Conservation (phyloP, 2,888 invertebrate genomes). For the Perdita meconis region DNA sequence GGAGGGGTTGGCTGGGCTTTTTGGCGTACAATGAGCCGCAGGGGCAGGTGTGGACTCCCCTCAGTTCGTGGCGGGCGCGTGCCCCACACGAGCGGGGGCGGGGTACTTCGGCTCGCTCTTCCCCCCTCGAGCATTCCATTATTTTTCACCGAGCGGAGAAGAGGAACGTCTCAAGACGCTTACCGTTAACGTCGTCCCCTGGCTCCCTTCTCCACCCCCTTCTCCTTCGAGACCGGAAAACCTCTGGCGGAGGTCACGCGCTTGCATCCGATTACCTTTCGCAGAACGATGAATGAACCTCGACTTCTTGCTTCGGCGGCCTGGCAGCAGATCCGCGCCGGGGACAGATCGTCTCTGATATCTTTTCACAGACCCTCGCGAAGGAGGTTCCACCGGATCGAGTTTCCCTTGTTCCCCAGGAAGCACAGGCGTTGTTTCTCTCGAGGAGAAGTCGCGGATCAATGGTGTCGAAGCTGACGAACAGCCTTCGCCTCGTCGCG, state of each 20-base stretch:
- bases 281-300: slow-evolving; percentile 47
- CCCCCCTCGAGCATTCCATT: slow-evolving; percentile 41
- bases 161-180: slow-evolving; percentile 59
- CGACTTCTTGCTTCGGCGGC: slow-evolving; percentile 67
- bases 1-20: slow-evolving; percentile 72
- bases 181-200: slow-evolving; percentile 23
- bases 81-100: slow-evolving; percentile 84
- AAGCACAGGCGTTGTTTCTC: slow-evolving; percentile 37
- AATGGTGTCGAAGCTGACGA: slow-evolving; percentile 23
- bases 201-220: no score
- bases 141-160: slow-evolving; percentile 57
- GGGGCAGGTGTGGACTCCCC: slow-evolving; percentile 82
- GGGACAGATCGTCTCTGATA: slow-evolving; percentile 35
- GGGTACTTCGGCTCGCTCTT: slow-evolving; percentile 61
- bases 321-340: slow-evolving; percentile 8
- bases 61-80: slow-evolving; percentile 80
- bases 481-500: not conserved
- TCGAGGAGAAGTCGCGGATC: not conserved
- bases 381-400: slow-evolving; percentile 22
- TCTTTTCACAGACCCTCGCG: not conserved
- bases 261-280: slow-evolving; percentile 70
- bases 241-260: slow-evolving; percentile 62
- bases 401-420: slow-evolving; percentile 33
- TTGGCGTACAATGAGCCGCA: slow-evolving; percentile 76
- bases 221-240: slow-evolving; percentile 65